Percentiles rank a stretch among this genome's conserved stretches.
Conservation (phyloP, 2,113 vertebrate species). For the Phyllostomus discolor region DNA sequence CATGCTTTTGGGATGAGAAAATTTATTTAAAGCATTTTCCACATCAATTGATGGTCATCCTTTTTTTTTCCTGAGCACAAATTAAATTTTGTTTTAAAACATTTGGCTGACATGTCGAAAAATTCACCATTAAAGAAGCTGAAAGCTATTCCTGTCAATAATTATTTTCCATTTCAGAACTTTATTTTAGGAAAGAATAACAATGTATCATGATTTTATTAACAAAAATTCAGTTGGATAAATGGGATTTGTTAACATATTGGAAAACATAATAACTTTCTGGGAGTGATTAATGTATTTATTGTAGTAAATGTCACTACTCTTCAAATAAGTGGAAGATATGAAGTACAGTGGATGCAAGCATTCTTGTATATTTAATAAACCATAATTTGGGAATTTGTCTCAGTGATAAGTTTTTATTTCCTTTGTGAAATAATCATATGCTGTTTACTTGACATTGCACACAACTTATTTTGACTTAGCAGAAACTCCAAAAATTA, state of each 20-base stretch:
- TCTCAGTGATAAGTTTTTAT: conserved; percentile 30
- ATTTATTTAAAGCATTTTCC: not conserved
- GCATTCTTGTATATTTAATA: not conserved
- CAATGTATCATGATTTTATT: not conserved
- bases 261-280: not conserved
- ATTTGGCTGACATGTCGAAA: not conserved
- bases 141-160: not conserved
- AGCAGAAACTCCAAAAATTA: conserved; percentile 22
- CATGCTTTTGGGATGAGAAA: not conserved
- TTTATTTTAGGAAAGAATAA: not conserved
- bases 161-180: not conserved
- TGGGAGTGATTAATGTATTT: not conserved
- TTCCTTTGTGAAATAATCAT: conserved; percentile 43
- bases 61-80: not conserved
- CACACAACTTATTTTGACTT: conserved; percentile 19
- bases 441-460: conserved; percentile 2
- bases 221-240: not conserved
- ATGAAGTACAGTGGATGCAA: not conserved
- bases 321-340: not conserved
- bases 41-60: not conserved
- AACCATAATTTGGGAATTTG: conserved; percentile 11
- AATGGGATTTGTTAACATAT: not conserved
- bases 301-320: not conserved
- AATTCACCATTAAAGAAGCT: not conserved
- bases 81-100: not conserved